Evolutionary conservation across 2,888 invertebrate species (phyloP).

Genomic region (Clepsis dumicolana): DNA sequence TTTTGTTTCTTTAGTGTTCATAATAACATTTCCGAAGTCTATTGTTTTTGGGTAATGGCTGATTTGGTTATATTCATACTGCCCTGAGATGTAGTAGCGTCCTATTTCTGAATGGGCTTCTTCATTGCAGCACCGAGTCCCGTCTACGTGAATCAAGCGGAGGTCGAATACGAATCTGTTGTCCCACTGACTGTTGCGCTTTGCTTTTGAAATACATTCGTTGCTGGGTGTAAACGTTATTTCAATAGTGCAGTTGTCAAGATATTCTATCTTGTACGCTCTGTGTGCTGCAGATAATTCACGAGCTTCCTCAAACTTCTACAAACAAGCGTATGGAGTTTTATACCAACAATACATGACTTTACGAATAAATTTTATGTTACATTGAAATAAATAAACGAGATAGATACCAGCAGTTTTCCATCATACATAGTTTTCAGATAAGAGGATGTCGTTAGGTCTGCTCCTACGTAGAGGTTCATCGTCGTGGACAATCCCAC

Average conservation of each 20-base stretch:
- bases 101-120: slow-evolving; percentile 78
- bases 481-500: slow-evolving; percentile 68
- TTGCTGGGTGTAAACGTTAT: slow-evolving; percentile 71
- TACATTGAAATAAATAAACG: background rate
- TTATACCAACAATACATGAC: background rate
- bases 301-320: slow-evolving; percentile 77
- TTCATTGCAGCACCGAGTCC: slow-evolving; percentile 67
- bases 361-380: background rate
- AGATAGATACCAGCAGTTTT: slow-evolving; percentile 62
- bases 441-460: slow-evolving; percentile 67
- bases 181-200: slow-evolving; percentile 58
- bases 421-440: slow-evolving; percentile 72
- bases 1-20: slow-evolving; percentile 67
- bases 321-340: slow-evolving; percentile 40
- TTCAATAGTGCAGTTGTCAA: slow-evolving; percentile 59
- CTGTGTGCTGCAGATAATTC: slow-evolving; percentile 78
- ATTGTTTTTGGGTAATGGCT: slow-evolving; percentile 77
- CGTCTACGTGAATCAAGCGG: slow-evolving; percentile 72
- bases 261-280: slow-evolving; percentile 63
- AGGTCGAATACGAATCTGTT: slow-evolving; percentile 76
- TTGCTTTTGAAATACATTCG: slow-evolving; percentile 74
- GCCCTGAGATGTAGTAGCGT: slow-evolving; percentile 85
- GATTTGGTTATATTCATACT: slow-evolving; percentile 80
- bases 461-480: slow-evolving; percentile 65
- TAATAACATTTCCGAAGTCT: slow-evolving; percentile 73